Conservation (phyloP, 1,140 invertebrate genomes). For the Halictus rubicundus region DNA sequence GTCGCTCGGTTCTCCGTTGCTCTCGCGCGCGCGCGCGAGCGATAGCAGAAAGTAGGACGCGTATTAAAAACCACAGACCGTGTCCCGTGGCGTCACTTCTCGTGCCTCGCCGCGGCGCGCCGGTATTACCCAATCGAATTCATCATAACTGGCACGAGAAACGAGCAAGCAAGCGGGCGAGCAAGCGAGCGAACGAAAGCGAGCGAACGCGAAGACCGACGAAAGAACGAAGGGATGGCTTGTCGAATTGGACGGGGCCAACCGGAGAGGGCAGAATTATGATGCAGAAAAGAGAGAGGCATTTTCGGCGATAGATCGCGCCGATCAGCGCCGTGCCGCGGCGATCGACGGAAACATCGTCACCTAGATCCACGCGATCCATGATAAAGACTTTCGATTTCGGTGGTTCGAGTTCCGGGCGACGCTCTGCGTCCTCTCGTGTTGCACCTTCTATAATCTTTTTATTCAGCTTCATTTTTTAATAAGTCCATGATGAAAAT, state of each 20-base stretch:
- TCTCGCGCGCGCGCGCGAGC: constrained; percentile 30
- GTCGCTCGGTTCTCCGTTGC: constrained; percentile 2
- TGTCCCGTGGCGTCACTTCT: constrained; percentile 75
- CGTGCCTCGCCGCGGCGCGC: constrained; percentile 57
- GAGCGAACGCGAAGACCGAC: neutral
- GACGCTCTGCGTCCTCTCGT: neutral
- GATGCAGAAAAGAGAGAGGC: constrained; percentile 11
- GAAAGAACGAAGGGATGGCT: neutral
- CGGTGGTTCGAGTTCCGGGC: neutral
- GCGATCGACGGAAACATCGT: constrained; percentile 23
- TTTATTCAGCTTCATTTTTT: too few species aligned
- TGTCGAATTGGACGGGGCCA: constrained; percentile 14
- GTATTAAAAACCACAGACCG: constrained; percentile 79
- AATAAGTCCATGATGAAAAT: too few species aligned
- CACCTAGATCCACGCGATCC: constrained; percentile 11
- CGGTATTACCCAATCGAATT: constrained; percentile 77
- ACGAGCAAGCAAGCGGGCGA: constrained; percentile 23
- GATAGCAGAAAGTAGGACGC: constrained; percentile 79
- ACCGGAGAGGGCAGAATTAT: neutral
- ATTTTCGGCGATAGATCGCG: constrained; percentile 33
- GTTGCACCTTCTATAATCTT: too few species aligned
- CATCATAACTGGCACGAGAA: constrained; percentile 75
- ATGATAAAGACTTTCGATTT: constrained; percentile 39
- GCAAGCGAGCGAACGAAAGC: too few species aligned
- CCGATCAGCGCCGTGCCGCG: constrained; percentile 34